phyloP scores from a whole-genome alignment of 2,888 invertebrate species.

The Cryptosula pallasiana region DNA sequence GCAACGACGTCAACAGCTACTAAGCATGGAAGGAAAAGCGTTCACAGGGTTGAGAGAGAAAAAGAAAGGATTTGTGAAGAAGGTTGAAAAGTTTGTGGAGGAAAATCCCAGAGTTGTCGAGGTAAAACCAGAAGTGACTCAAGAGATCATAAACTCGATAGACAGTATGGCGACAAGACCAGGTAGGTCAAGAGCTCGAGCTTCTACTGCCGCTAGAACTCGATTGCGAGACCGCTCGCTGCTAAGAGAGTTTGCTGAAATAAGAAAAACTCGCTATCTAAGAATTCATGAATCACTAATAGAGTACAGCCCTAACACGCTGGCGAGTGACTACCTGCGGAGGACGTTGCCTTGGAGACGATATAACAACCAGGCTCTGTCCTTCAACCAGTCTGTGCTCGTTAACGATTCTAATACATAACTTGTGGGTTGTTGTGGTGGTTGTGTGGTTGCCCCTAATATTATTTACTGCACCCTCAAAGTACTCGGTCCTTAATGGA shows the following conservation, averaged over 20 bases:
- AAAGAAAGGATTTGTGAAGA: conserved; percentile 29
- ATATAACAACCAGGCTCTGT: background rate
- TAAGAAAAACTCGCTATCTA: conserved; percentile 21
- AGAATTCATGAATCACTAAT: conserved; percentile 10
- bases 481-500: too few species aligned
- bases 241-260: background rate
- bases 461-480: too few species aligned
- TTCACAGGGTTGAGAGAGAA: conserved; percentile 32
- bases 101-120: conserved; percentile 9
- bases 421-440: background rate
- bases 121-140: conserved; percentile 2
- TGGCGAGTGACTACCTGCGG: background rate
- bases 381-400: background rate
- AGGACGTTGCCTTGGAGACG: background rate
- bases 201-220: background rate
- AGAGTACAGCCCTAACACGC: background rate
- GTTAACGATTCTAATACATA: background rate
- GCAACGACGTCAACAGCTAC: conserved; percentile 37
- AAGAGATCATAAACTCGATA: conserved; percentile 18
- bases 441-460: too few species aligned
- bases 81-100: conserved; percentile 24
- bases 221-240: background rate
- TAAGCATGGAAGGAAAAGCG: conserved; percentile 36
- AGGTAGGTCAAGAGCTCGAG: background rate
- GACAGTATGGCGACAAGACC: conserved; percentile 19